These are phyloP conservation scores for Drosophila infuscata DNA, from an alignment of 2,888 invertebrate species.

Conservation along the genomic window DNA sequence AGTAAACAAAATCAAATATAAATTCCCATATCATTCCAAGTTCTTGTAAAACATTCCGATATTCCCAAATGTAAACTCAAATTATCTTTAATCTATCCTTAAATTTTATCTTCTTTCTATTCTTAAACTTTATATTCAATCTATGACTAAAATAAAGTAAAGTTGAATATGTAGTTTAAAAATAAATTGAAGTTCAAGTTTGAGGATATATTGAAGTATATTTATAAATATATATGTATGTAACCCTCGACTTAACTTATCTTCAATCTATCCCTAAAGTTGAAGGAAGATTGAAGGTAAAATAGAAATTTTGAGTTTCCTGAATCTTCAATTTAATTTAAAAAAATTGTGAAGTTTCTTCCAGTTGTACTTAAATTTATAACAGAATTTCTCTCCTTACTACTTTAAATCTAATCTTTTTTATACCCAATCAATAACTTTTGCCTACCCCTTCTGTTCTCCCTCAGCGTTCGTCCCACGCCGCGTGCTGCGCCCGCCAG, in stretches of 20 bases:
- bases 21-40: too few relatives aligned
- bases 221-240: neutral
- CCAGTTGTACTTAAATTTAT: neutral
- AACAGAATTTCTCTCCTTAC: neutral
- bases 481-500: constrained; percentile 84
- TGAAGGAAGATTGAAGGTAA: neutral
- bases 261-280: neutral
- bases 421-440: neutral
- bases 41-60: too few relatives aligned
- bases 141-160: neutral
- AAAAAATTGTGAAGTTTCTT: neutral
- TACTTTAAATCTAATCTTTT: too few relatives aligned
- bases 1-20: too few relatives aligned
- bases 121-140: neutral
- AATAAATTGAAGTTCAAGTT: neutral
- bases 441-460: neutral
- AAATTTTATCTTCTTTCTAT: too few relatives aligned
- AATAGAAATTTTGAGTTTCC: too few relatives aligned
- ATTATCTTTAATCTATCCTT: too few relatives aligned
- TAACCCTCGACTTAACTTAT: neutral
- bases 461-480: constrained; percentile 82
- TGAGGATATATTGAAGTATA: too few relatives aligned
- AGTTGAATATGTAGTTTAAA: neutral
- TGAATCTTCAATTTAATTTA: too few relatives aligned
- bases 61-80: too few relatives aligned